These are phyloP conservation scores for Drosophila kambysellisi DNA, from an alignment of 2,888 invertebrate genomes.

Conservation along the genomic window DNA sequence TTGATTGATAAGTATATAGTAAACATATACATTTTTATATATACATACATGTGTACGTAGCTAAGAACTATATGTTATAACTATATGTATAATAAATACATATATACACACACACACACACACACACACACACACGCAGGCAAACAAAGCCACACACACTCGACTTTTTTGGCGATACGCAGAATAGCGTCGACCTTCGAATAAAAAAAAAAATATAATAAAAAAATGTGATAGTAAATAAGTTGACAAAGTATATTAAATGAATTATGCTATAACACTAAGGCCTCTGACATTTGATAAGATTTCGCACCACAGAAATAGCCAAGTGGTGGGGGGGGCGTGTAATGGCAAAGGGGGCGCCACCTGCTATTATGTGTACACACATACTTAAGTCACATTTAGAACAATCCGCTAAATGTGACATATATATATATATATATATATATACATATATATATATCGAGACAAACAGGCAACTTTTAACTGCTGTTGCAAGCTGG, in stretches of 20 bases:
- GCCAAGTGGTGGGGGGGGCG: background rate
- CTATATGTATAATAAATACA: conserved; percentile 1
- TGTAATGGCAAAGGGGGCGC: accelerated
- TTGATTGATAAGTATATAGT: conserved; percentile 73
- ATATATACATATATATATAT: background rate
- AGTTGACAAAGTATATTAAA: conserved; percentile 58
- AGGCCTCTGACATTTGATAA: conserved; percentile 72
- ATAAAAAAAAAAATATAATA: conserved; percentile 17
- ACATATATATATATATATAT: background rate
- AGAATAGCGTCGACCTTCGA: conserved; percentile 45
- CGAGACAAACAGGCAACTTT: background rate
- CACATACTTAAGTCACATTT: background rate
- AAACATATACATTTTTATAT: conserved; percentile 6
- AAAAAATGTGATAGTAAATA: conserved; percentile 65
- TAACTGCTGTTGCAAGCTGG: no score
- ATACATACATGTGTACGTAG: conserved; percentile 30
- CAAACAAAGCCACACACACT: background rate
- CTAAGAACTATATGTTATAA: conserved; percentile 36
- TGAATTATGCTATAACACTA: conserved; percentile 65
- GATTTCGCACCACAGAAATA: conserved; percentile 47
- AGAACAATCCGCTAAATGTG: background rate
- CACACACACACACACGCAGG: conserved; percentile 10
- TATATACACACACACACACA: background rate
- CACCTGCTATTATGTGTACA: background rate
- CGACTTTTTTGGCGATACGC: conserved; percentile 37